Base-by-base conservation (phyloP, 2,113 vertebrate species). In the Alethe castanea region DNA sequence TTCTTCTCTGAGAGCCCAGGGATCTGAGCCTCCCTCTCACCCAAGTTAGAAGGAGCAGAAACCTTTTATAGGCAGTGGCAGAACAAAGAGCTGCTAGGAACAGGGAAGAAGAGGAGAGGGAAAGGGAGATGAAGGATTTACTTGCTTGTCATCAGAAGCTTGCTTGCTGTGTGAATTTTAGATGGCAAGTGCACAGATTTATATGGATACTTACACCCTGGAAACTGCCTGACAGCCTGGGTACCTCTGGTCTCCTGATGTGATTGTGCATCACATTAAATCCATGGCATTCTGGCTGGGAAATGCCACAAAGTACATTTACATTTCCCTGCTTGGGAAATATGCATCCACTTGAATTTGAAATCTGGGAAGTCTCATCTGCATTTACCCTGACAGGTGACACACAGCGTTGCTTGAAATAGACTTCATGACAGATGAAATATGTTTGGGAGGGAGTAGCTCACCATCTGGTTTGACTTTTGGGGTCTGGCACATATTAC, bases 361-460 rank as follows among this genome's bases (percentile, higher is more conserved):
- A 94, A 87, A 87, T 76, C 48, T 4, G 10, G 44, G 47, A 71
- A 71, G 47, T 12, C 52, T 73, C 25, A 42, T 74, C 64, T 92
- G 77, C 56, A 38, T 84, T 81, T 78, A 66, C 22, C 13, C 26
- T 92, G 92, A 71, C 72, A 70, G 87, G 60, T 84, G 77, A 71
- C 60, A 62, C 18, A 76, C 10, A 50, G 28, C 3, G 3, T 62
- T 91, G 33, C 73, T 92, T 54, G 87, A 74, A 89, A 74, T 89
- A 74, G 69, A 81, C 26, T 96, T 74, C 10, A 45, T 45, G n/a
- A 79, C 0, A 5, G 78, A 78, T 54, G 73, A 78, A 84, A 70
- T n/a, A 33, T 31, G 24, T 47, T 95, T 6, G 4, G 52, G 67
- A 85, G 60, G 44, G 48, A 67, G 69, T 12, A 71, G 69, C 64